Base-by-base conservation (phyloP, 2,888 invertebrate genomes). In the Drosophila helvetica region DNA sequence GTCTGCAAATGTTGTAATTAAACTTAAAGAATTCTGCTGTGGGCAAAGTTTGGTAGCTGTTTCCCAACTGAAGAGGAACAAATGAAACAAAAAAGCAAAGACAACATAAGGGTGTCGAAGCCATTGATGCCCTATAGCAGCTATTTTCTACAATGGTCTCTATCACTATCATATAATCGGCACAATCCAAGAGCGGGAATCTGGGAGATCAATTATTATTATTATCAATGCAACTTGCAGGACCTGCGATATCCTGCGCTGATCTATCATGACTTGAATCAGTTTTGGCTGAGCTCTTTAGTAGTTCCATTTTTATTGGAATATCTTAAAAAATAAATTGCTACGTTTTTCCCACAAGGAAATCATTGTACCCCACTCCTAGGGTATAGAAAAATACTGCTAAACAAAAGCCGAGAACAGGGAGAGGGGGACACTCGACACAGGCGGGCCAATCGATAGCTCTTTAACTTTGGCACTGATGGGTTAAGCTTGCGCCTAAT, bases 381-480 rank as follows among this genome's bases (percentile, higher is more conserved):
- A n/a, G n/a, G 38, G 38, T 38, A n/a, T 12, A n/a, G 15, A 12
- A 33, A 15, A 64, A 61, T 69, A 19, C 52, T 15, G 45, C 19
- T 46, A 38, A 74, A 68, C 73, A 77, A 85, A 75, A 60, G 65
- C 52, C 65, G 63, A 69, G 66, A 57, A 42, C 53, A 22, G 53
- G 25, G 17, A 33, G 10, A 46, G 22, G 45, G 10, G 22, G 45
- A 18, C 8, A 9, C 3, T 3, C 0, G 22, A 22, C 63, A 64
- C 68, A 17, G 27, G 62, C 12, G 63, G 74, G 79, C 79, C 82
- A 83, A 83, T 83, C 83, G 77, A 83, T 88, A 74, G 83, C 80
- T 75, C 80, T 86, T 88, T 80, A 88, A 82, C 78, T 80, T 77
- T 66, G 83, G 80, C 86, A 87, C 72, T 88, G 83, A 83, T 86